Evolutionary conservation across 1,140 invertebrate genomes (phyloP).

Genomic region (Tetragnatha versicolor): DNA sequence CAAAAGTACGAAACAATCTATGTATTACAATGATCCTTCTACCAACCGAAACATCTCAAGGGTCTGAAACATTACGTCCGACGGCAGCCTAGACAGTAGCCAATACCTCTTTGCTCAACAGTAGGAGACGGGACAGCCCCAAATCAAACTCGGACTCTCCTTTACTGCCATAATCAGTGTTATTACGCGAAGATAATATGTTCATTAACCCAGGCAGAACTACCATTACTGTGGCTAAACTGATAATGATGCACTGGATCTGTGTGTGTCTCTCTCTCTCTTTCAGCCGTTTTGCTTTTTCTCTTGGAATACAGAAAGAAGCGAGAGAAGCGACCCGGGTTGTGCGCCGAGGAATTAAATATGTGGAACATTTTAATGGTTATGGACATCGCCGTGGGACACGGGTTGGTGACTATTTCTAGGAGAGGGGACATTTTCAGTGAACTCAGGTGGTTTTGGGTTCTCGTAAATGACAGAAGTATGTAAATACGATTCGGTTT

Average conservation of each 20-base stretch:
- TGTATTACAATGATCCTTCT: neutral
- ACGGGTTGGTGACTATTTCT: neutral
- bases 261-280: neutral
- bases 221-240: slow-evolving; percentile 29
- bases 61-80: neutral
- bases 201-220: slow-evolving; percentile 14
- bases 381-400: neutral
- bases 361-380: neutral
- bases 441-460: too few relatives aligned
- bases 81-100: neutral
- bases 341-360: neutral
- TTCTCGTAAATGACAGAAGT: too few relatives aligned
- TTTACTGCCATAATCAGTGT: slow-evolving; percentile 19
- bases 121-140: slow-evolving; percentile 2
- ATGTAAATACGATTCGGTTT: too few relatives aligned
- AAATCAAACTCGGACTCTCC: neutral
- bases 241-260: slow-evolving; percentile 41
- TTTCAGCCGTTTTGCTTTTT: neutral
- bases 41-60: neutral
- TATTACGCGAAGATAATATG: slow-evolving; percentile 43
- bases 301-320: neutral
- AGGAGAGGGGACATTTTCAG: neutral
- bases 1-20: neutral
- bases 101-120: neutral
- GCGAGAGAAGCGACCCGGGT: neutral